Base-by-base conservation (phyloP, 1,140 invertebrate genomes). In the Cryptotermes secundus region DNA sequence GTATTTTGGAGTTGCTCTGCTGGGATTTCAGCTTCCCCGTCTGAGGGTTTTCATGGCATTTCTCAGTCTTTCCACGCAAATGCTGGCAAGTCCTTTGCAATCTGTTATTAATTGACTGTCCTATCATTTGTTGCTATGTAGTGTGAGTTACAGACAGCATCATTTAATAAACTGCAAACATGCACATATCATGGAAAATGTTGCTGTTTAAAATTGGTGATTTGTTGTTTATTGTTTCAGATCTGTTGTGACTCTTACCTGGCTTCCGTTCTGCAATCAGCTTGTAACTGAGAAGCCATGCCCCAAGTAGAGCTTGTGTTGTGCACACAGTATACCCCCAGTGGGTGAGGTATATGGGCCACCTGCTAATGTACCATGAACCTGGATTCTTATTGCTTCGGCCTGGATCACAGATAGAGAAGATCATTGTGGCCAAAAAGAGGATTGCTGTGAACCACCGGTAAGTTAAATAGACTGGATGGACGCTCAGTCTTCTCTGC, bases 341-440 rank as follows among this genome's bases (percentile, higher is more conserved):
- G 88, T 96, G 94, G 53, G 95, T 96, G 85, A 96, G 91, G 87
- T 95, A 96, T 83, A 96, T 95, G 35, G 93, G 88, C 93, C 94
- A 95, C 86, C 92, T 91, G 49, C 31, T 19, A 53, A 80, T 83
- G 80, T 59, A 84, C 9, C 1, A 72, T 35, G 26, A 3, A 88
- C 86, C 86, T 85, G 85, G 83, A 84, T 59, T 19, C 86, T 84
- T 85, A 85, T 16, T 85, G 87, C 85, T 85, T 35, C 88, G 89
- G 19, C 89, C 90, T 1, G 88, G 49, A 88, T 90, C 88, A 85
- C 92, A 90, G 84, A 93, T n/a, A 0, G 91, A 90, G 83, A 92
- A 91, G 3, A 92, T 84, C 26, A 91, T 87, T 12, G 93, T 91
- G 19, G 86, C 86, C 4, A 91, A 83, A 88, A 93, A 93, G 19